Percentiles rank a stretch among this genome's conserved stretches.
phyloP scores from a whole-genome alignment of 2,113 vertebrate species.

The Ornithorhynchus anatinus region DNA sequence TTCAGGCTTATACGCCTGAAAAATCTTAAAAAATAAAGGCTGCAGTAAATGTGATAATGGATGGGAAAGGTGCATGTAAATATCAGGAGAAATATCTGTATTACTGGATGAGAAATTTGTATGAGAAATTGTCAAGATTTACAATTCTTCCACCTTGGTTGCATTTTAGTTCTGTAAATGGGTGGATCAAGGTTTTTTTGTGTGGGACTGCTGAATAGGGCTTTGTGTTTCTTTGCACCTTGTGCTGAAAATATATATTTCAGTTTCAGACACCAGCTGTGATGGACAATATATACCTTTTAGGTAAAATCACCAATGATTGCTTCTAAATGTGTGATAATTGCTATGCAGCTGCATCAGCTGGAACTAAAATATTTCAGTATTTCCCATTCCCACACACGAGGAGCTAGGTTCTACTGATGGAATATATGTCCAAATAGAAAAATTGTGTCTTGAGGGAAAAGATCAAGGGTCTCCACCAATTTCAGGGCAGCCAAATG shows the following conservation, averaged over 20 bases:
- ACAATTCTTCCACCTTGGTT: constrained; percentile 36
- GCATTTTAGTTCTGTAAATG: constrained; percentile 31
- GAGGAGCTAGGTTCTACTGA: neutral
- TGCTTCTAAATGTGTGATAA: constrained; percentile 1
- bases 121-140: no score
- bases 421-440: neutral
- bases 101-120: no score
- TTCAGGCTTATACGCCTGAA: no score
- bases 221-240: neutral
- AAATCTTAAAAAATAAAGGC: no score
- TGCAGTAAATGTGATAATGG: no score
- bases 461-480: neutral
- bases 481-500: no score
- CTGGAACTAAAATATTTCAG: neutral
- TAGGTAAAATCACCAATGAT: constrained; percentile 24
- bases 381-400: neutral
- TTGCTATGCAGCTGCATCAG: neutral
- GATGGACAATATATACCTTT: constrained; percentile 45
- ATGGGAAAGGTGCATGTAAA: no score
- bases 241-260: constrained; percentile 28
- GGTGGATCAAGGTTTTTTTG: constrained; percentile 28
- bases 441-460: neutral
- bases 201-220: constrained; percentile 41
- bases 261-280: constrained; percentile 42
- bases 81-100: no score